These are phyloP conservation scores for Alaudala cheleensis DNA, from an alignment of 2,113 vertebrate genomes.

Conservation along the genomic window DNA sequence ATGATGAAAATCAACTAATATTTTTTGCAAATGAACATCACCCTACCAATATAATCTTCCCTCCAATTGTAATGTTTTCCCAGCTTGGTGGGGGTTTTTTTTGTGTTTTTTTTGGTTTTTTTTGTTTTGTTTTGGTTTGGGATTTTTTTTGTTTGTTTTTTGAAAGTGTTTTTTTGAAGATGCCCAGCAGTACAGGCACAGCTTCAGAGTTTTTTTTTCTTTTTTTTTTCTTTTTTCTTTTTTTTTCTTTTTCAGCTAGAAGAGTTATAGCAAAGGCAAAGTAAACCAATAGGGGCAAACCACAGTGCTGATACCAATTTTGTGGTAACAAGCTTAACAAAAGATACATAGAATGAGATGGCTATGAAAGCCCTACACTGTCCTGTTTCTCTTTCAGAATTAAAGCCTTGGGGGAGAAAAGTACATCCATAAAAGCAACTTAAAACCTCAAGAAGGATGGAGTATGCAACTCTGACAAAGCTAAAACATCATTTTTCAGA, in stretches of 20 bases:
- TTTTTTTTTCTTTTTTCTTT: not conserved
- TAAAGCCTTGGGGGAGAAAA: not conserved
- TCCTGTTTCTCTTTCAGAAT: not conserved
- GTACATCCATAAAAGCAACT: not conserved
- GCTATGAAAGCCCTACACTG: not conserved
- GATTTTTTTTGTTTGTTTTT: not conserved
- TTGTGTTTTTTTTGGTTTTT: not conserved
- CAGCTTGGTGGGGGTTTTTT: not conserved
- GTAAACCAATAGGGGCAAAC: slow-evolving; percentile 16
- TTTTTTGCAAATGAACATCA: not conserved
- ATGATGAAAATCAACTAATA: not conserved
- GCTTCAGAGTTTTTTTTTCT: not conserved
- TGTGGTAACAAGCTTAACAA: not conserved
- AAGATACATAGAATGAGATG: not conserved
- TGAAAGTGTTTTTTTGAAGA: not conserved
- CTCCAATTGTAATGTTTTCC: not conserved
- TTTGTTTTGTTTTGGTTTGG: no score
- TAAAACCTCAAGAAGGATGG: not conserved
- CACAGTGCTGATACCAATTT: not conserved
- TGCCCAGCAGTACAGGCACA: not conserved
- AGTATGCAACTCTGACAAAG: not conserved
- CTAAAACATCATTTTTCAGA: not conserved
- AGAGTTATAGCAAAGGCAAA: not conserved
- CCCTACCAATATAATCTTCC: accelerated
- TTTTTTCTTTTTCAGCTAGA: not conserved